These are phyloP conservation scores for Sinhomidia bicolor DNA, from an alignment of 2,888 invertebrate genomes.

Conservation along the genomic window DNA sequence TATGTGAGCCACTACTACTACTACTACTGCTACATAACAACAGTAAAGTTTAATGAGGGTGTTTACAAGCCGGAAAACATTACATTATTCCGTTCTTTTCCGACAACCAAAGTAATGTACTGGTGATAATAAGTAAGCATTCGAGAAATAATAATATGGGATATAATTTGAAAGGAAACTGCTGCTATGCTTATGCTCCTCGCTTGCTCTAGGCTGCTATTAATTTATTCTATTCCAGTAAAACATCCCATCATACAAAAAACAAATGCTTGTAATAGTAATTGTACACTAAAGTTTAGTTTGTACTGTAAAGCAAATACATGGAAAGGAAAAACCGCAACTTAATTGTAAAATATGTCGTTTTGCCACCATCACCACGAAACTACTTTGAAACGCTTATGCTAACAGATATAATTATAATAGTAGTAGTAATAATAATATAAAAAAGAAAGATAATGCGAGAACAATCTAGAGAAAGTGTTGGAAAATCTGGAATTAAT, in stretches of 20 bases:
- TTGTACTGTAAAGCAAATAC: background rate
- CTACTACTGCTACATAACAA: background rate
- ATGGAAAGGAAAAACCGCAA: slow-evolving; percentile 1
- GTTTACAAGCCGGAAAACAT: slow-evolving; percentile 16
- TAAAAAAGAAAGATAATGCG: background rate
- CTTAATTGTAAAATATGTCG: slow-evolving; percentile 2
- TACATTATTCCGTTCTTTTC: background rate
- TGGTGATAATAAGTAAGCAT: too few species aligned
- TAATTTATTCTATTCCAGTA: background rate
- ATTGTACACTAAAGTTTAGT: background rate
- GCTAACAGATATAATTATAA: too few species aligned
- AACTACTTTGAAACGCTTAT: background rate
- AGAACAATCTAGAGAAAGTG: background rate
- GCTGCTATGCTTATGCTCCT: too few species aligned
- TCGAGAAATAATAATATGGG: too few species aligned
- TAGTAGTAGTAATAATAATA: too few species aligned
- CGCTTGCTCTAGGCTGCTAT: background rate
- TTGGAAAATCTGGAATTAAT: slow-evolving; percentile 49
- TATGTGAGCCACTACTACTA: background rate
- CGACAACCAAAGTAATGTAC: too few species aligned
- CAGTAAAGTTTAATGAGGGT: slow-evolving; percentile 2
- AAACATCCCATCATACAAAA: too few species aligned
- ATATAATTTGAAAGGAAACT: too few species aligned
- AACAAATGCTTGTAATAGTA: too few species aligned
- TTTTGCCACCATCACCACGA: too few species aligned